Percentiles rank a stretch among this genome's conserved stretches.
Conservation (phyloP, 2,113 vertebrate genomes). For the Sakesphorus luctuosus region DNA sequence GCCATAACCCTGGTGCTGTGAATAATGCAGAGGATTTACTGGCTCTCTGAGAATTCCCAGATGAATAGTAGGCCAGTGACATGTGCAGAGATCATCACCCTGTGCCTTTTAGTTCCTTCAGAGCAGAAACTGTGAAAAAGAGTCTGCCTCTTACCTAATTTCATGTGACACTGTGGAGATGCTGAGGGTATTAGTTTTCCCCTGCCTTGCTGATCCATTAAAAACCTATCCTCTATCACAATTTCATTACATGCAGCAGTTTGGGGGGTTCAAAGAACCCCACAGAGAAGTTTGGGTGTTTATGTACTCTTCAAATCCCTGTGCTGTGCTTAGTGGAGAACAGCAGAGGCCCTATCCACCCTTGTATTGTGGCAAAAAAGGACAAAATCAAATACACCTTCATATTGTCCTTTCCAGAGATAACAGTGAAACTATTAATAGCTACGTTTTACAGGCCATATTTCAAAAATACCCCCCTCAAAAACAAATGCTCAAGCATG, state of each 20-base stretch:
- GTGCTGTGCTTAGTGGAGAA: not conserved
- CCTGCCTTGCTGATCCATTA: not conserved
- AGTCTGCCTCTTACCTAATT: not conserved
- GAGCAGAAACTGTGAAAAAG: not conserved
- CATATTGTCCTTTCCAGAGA: not conserved
- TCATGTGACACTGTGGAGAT: not conserved
- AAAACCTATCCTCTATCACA: not conserved
- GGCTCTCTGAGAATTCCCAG: not conserved
- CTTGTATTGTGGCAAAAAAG: not conserved
- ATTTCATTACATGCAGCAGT: not conserved
- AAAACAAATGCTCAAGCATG: not conserved
- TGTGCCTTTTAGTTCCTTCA: not conserved
- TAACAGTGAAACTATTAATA: not conserved
- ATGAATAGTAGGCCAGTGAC: not conserved
- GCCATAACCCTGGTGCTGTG: not conserved
- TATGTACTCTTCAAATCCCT: not conserved
- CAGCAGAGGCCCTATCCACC: not conserved
- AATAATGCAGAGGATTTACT: not conserved
- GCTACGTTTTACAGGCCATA: not conserved
- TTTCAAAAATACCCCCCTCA: not conserved
- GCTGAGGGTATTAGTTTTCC: not conserved
- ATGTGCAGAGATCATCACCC: not conserved
- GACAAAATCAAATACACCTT: not conserved
- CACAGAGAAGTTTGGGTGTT: not conserved
- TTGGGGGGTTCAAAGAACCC: not conserved